Conservation (phyloP, 2,797 vertebrate species). For the Pangasius mekongensis region DNA sequence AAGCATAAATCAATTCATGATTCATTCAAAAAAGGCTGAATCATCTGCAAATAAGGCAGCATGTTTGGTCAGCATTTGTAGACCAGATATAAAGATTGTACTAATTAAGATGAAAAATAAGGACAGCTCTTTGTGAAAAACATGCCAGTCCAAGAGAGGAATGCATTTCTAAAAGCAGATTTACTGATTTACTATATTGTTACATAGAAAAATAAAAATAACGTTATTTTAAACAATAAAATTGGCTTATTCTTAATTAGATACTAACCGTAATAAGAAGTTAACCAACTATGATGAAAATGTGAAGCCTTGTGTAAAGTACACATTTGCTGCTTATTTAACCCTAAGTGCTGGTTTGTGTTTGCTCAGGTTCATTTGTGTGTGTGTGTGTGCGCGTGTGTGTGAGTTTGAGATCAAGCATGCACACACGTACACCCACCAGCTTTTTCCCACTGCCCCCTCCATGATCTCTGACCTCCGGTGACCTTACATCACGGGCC, state of each 20-base stretch:
- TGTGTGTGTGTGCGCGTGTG: background rate
- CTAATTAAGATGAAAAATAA: background rate
- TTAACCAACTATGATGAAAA: background rate
- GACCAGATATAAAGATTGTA: background rate
- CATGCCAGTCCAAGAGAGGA: background rate
- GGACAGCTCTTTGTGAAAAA: too few species aligned
- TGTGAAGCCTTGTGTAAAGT: constrained; percentile 1
- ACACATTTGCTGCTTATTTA: constrained; percentile 22
- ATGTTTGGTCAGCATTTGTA: background rate
- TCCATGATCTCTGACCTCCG: constrained; percentile 66
- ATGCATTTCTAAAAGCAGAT: background rate
- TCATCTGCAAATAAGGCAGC: background rate
- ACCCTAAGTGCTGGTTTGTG: constrained; percentile 13
- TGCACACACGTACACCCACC: constrained; percentile 51
- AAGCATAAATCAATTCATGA: background rate
- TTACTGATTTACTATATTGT: background rate
- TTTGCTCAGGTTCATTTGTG: constrained; percentile 5
- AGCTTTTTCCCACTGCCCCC: constrained; percentile 58
- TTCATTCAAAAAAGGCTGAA: background rate
- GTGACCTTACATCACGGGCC: constrained; percentile 64
- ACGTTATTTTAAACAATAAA: background rate
- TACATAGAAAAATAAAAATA: background rate
- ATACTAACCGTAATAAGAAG: background rate
- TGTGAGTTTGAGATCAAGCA: constrained; percentile 18
- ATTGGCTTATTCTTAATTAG: background rate